Evolutionary conservation across 2,113 vertebrate genomes (phyloP), one percentile per base, ranked within the genome.

Genomic region (Apteryx owenii): DNA sequence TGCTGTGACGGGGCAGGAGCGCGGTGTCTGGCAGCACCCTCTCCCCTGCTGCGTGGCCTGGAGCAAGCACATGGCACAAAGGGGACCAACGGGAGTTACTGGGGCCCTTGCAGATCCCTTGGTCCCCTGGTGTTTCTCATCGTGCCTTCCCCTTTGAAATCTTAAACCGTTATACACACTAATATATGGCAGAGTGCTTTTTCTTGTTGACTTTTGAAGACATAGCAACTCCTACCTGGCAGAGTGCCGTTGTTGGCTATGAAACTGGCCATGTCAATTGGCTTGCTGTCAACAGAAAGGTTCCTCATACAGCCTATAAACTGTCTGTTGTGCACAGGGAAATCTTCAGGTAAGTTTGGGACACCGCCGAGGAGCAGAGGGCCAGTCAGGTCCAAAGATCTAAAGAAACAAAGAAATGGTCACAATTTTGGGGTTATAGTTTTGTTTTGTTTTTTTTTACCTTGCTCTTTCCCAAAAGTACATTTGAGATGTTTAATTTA

Each of bases 271-370:
- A 99, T 99, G 97, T 99, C 99, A 1, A 99, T 97, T 1, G 98
- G 97, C 84, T 98, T 98, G 98, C 98, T 99, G 76, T 99, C 99
- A 0, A 99, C 98, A 31, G 98, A 99, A 53, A 99, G 98, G 98
- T 99, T 99, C 89, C 99, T 98, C 99, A 99, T 99, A 97, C 99
- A 99, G 93, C 99, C 99, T 1, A 99, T 97, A 18, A 99, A 99
- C 96, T 99, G 98, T 19, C 99, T 98, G 98, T 99, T 99, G 84
- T 98, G 98, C 93, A 99, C 99, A 0, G 99, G 99, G 90, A 99
- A 99, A 97, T 99, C 99, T 90, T 99, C 99, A 0, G 99, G 99
- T 65, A 99, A 98, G 98, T 99, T 99, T 85, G 99, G 99, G 86
- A 99, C 99, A 1, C 99, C 99, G 0, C 99, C 99, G 26, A 99